These are phyloP conservation scores for Xerus inauris DNA, from an alignment of 2,113 vertebrate species.

Conservation along the genomic window DNA sequence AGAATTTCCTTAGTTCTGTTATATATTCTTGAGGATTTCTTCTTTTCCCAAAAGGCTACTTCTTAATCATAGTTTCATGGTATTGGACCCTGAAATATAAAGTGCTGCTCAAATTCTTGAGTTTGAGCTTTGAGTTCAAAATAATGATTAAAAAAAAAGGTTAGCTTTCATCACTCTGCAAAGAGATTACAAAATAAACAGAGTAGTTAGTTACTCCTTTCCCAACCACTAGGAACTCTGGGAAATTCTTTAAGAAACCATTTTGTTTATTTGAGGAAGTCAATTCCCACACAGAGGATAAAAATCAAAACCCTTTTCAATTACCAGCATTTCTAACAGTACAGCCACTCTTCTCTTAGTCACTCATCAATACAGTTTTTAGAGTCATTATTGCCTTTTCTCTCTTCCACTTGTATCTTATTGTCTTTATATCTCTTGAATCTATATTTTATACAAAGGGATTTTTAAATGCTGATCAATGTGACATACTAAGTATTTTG, in stretches of 20 bases:
- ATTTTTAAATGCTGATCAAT: not conserved
- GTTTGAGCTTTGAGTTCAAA: too few relatives aligned
- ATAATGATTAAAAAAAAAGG: not conserved
- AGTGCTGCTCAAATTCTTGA: constrained; percentile 50
- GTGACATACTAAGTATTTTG: not conserved
- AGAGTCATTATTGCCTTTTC: not conserved
- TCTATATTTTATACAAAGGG: not conserved
- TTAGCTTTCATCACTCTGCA: not conserved
- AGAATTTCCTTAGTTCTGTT: not conserved
- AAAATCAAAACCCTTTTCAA: not conserved
- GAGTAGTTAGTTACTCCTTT: constrained; percentile 42
- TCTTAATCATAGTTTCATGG: not conserved
- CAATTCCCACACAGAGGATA: not conserved
- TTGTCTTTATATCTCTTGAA: not conserved
- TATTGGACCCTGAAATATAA: not conserved
- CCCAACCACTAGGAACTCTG: constrained; percentile 30
- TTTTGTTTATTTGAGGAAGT: constrained; percentile 39
- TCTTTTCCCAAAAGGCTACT: not conserved
- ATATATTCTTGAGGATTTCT: not conserved
- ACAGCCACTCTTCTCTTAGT: not conserved
- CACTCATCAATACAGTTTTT: not conserved
- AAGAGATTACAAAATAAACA: constrained; percentile 7
- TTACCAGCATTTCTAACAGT: not conserved
- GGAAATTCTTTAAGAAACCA: constrained; percentile 46
- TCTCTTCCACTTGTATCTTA: not conserved